Evolutionary conservation across 2,888 invertebrate species (phyloP), one percentile per base, ranked within the genome.

Genomic region (Watsonalla binaria): DNA sequence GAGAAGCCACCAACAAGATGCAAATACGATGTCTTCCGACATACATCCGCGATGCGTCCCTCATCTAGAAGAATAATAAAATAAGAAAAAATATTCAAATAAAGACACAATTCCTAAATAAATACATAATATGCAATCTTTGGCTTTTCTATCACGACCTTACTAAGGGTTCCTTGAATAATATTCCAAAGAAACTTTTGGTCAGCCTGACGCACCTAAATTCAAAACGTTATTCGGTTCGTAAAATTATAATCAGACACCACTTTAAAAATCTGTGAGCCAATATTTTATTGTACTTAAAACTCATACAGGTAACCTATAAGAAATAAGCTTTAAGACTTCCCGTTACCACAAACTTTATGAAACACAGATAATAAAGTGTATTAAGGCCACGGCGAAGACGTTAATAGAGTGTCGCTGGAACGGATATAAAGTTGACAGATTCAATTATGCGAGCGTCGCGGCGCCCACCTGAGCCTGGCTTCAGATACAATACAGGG

Each of bases 361-460:
- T 56, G 55, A 56, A 58, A 57, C 60, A 59, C 54, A 59, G 56
- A 61, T 57, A 58, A 46, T 2, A 5, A 42, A 42, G 42, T 62
- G 56, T 52, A 54, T 55, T 46, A 13, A 51, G 49, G 49, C 45
- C 53, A 49, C 52, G 54, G 54, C 56, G 51, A 59, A 11, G 42
- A 60, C 59, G 56, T 55, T 74, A 78, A 82, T 78, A 68, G 68
- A 66, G 65, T 78, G 73, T 74, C 76, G 63, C 58, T 46, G 54
- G 50, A 52, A 57, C 55, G 68, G 69, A 73, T 61, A 75, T 72
- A 74, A 76, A 73, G 63, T 71, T 80, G 80, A 66, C 84, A 80
- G 80, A 78, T 84, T 82, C 82, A 82, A 84, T 84, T 81, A 82
- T 65, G 64, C 63, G 63, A 64, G 59, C 54, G 58, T 52, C 56